Evolutionary conservation across 1,140 invertebrate genomes (phyloP), one percentile per base, ranked within the genome.

Genomic region (Carposina sasakii): DNA sequence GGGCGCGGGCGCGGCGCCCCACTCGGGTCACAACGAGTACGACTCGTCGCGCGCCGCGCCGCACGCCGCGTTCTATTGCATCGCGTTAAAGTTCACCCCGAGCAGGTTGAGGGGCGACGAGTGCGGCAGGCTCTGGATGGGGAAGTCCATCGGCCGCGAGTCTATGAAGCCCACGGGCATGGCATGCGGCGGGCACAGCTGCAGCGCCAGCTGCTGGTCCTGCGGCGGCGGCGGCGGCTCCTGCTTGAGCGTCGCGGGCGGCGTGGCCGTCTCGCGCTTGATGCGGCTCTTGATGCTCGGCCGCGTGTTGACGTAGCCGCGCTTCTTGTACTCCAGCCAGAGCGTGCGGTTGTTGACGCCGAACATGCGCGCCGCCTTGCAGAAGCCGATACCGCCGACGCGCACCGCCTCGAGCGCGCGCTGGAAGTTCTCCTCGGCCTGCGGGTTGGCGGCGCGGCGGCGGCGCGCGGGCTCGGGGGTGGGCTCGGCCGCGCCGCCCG

Each of bases 301-400:
- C 43, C 92, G 76, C 52, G 90, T 91, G 53, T 92, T 91, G 1
- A 92, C 91, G 67, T 94, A 94, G 0, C 93, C 93, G 13, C 91
- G 87, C 71, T 93, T 93, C 60, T 93, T 93, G 65, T 94, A 94
- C 62, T 95, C 93, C 12, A 94, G 83, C 93, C 93, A 95, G 1
- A 95, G 74, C 0, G 93, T 94, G 24, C 93, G 86, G 76, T 94
- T 94, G 76, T 94, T 95, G 1, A 94, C 92, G 12, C 92, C 92
- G 70, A 91, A 94, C 75, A 93, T 88, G 28, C 91, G 86, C 0
- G 92, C 93, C 5, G 93, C 93, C 60, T 94, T 94, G 73, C 93
- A 94, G 75, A 94, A 94, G 1, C 93, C 93, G 51, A 94, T 93
- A 15, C 92, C 91, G n/a, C 93, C 93, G 51, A 90, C 90, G 13